Conservation (phyloP, 2,888 invertebrate genomes). For the Plutella xylostella region DNA sequence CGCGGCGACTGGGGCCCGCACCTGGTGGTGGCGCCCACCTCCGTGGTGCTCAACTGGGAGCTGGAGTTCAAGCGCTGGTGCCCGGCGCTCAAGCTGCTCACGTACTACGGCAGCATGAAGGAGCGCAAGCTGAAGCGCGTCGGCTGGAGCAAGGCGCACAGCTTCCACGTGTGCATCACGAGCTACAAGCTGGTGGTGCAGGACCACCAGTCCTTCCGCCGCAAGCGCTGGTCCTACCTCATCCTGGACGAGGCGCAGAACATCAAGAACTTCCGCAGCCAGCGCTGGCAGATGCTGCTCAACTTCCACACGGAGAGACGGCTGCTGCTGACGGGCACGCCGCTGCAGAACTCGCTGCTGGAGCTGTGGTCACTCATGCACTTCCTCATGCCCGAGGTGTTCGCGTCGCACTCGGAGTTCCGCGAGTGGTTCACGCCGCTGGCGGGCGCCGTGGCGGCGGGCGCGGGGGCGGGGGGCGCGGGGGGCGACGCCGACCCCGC, state of each 20-base stretch:
- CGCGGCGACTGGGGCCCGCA: slow-evolving; percentile 98
- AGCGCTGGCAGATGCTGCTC: slow-evolving; percentile 96
- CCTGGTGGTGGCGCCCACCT: slow-evolving; percentile 98
- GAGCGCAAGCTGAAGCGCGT: slow-evolving; percentile 92
- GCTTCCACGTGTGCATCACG: slow-evolving; percentile 98
- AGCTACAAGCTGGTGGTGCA: slow-evolving; percentile 98
- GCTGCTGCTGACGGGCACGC: slow-evolving; percentile 92
- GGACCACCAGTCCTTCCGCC: slow-evolving; percentile 96
- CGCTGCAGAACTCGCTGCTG: slow-evolving; percentile 95
- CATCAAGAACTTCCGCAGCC: slow-evolving; percentile 99
- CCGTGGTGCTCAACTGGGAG: slow-evolving; percentile 99
- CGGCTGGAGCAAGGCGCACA: slow-evolving; percentile 98
- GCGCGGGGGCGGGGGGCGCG: slow-evolving; percentile 53
- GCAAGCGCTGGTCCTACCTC: slow-evolving; percentile 98
- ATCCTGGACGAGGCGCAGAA: slow-evolving; percentile 99
- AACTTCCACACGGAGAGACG: slow-evolving; percentile 95
- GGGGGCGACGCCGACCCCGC: slow-evolving; percentile 5
- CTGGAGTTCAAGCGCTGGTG: slow-evolving; percentile 99
- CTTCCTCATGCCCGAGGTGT: slow-evolving; percentile 97
- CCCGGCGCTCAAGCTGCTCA: slow-evolving; percentile 98
- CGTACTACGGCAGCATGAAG: slow-evolving; percentile 97
- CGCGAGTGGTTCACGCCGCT: slow-evolving; percentile 99
- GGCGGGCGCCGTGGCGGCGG: slow-evolving; percentile 80
- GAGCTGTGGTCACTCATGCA: slow-evolving; percentile 99
- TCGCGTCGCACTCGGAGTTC: slow-evolving; percentile 95